Evolutionary conservation across 2,888 invertebrate genomes (phyloP).

Genomic region (Diabrotica balteata): DNA sequence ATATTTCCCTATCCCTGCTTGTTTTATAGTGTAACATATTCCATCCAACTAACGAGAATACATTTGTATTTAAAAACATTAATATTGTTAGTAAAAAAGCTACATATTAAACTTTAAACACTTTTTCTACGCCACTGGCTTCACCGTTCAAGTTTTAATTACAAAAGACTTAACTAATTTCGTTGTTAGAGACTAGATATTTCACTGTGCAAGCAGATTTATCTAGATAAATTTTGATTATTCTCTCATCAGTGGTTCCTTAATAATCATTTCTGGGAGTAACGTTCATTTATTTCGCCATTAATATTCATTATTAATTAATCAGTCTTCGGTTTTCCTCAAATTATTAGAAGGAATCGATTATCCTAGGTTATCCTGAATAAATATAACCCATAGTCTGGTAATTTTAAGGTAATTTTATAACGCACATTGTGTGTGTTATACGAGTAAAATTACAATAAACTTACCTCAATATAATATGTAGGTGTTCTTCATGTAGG

Average conservation of each 20-base stretch:
- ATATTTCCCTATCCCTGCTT: too few relatives aligned
- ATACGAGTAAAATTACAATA: too few relatives aligned
- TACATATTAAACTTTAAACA: too few relatives aligned
- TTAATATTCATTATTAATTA: conserved; percentile 23
- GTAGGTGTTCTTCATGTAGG: too few relatives aligned
- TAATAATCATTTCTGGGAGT: conserved; percentile 29
- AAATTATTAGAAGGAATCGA: conserved; percentile 4
- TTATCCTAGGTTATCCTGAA: not conserved
- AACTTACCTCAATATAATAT: too few relatives aligned
- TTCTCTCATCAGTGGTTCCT: conserved; percentile 31
- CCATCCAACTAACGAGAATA: too few relatives aligned
- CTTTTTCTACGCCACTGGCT: conserved; percentile 26
- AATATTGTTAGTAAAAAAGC: too few relatives aligned
- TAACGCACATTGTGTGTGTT: too few relatives aligned
- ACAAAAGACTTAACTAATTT: conserved; percentile 41
- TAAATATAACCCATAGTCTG: not conserved
- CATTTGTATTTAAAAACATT: too few relatives aligned
- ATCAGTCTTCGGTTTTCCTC: conserved; percentile 24
- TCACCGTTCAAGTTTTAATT: conserved; percentile 31
- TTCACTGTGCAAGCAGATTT: conserved; percentile 36
- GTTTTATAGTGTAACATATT: too few relatives aligned
- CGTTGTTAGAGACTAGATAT: conserved; percentile 38
- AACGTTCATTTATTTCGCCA: conserved; percentile 28
- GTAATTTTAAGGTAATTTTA: not conserved
- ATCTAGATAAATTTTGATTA: conserved; percentile 24